Percentiles rank a stretch among this genome's conserved stretches.
Conservation (phyloP, 2,888 invertebrate species). For the Eurois occulta region DNA sequence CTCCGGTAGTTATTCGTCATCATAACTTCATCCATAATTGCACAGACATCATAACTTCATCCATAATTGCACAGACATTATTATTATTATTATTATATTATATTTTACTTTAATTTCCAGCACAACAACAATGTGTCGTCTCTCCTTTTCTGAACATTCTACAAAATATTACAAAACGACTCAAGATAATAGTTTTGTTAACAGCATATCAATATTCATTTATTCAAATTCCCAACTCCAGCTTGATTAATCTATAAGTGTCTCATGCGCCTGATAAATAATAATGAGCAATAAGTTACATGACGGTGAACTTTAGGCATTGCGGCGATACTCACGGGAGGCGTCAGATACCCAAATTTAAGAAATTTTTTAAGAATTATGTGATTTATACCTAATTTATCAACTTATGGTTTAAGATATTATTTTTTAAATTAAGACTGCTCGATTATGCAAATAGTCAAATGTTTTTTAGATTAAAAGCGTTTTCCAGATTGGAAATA, state of each 20-base stretch:
- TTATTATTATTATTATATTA: too few species aligned
- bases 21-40: too few species aligned
- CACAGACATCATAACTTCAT: too few species aligned
- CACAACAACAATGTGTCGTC: too few species aligned
- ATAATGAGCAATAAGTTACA: conserved; percentile 23
- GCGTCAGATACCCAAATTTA: conserved; percentile 1
- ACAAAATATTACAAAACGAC: neutral
- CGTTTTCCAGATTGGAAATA: neutral
- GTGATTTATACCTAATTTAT: too few species aligned
- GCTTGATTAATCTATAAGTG: neutral
- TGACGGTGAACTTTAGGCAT: neutral
- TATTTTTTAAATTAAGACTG: too few species aligned
- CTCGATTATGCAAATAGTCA: neutral
- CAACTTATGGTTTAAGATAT: too few species aligned
- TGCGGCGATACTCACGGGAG: neutral
- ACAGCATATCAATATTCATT: neutral
- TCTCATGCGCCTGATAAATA: conserved; percentile 37
- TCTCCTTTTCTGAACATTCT: neutral
- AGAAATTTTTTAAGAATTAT: too few species aligned
- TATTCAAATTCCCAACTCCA: neutral
- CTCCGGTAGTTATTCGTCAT: too few species aligned
- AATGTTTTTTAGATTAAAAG: neutral
- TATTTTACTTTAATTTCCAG: too few species aligned
- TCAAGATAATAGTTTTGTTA: neutral
- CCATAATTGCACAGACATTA: too few species aligned